Percentiles rank a stretch among this genome's conserved stretches.
Conservation (phyloP, 2,113 vertebrate genomes). For the Octodon degus region DNA sequence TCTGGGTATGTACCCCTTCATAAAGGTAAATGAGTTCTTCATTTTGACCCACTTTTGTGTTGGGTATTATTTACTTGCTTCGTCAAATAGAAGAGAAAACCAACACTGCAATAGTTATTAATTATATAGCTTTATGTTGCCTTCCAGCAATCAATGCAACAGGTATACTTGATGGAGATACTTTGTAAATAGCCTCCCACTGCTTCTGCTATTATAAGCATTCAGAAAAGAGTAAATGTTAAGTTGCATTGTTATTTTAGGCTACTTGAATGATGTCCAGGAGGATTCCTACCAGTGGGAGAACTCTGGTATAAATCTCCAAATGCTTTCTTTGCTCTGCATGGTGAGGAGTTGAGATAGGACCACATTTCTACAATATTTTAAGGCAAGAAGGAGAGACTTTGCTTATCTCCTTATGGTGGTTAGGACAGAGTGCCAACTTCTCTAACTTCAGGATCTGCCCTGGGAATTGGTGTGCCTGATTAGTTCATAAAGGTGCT, state of each 20-base stretch:
- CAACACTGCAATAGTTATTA: fast-evolving
- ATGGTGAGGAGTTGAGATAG: fast-evolving
- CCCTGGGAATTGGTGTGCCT: background rate
- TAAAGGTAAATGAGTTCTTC: background rate
- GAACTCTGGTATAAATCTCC: fast-evolving
- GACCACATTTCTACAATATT: background rate
- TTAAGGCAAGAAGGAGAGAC: too few relatives aligned
- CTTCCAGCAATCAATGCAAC: too few relatives aligned
- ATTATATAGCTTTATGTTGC: fast-evolving
- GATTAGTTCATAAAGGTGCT: background rate
- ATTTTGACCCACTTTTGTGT: background rate
- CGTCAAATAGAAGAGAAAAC: background rate
- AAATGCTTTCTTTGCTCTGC: fast-evolving
- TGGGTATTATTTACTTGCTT: background rate
- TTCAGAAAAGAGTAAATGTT: background rate
- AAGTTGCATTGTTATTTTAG: background rate
- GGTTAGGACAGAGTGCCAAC: background rate
- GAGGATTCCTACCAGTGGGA: background rate
- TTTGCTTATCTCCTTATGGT: background rate
- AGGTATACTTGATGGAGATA: background rate
- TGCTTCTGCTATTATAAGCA: background rate
- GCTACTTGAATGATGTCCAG: background rate
- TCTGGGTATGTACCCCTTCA: too few relatives aligned
- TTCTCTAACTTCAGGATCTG: background rate
- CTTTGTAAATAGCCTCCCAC: fast-evolving